Evolutionary conservation across 2,888 invertebrate genomes (phyloP), one percentile per base, ranked within the genome.

Genomic region (Synanthedon vespiformis): DNA sequence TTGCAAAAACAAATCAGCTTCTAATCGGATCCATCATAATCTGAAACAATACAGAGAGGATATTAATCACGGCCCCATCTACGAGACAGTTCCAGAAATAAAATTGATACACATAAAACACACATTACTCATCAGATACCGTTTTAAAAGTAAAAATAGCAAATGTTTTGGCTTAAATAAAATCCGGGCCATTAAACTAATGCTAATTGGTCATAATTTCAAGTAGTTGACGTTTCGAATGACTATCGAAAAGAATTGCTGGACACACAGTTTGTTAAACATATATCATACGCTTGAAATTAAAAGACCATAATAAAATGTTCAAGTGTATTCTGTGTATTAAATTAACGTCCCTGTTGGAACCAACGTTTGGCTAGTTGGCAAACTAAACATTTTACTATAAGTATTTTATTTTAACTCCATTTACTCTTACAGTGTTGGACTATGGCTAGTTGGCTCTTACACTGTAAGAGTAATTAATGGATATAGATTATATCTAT

Each of bases 1-100:
- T 67, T 65, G 65, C 57, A 54, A 65, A 62, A 71, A 62, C 10
- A 10, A 34, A 68, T 80, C 77, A 80, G 70, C 77, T 78, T 49
- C 69, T 79, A 66, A 74, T 74, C 62, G 75, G 80, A 83, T 82
- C 86, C 86, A 86, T 86, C 80, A 80, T 83, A 67, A 74, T 75
- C 86, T 86, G 81, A 54, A 85, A 86, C 80, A 84, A 85, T 52
- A 50, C 13, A 50, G 11, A 50, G 12, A 50, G 12, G 8, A 22
- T 18, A 48, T 48, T 10, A 48, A 22, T 48, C 16, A 48, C 11
- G 44, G 11, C 14, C 13, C 14, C n/a, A 44, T 44, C 44, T 44
- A 13, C 6, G 44, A 44, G 14, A 44, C n/a, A 44, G 14, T 44
- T 44, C 14, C 12, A 44, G 44, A 44, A 44, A 44, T 44, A 44